Evolutionary conservation across 2,888 invertebrate genomes (phyloP).

Genomic region (Euzetes globulus): DNA sequence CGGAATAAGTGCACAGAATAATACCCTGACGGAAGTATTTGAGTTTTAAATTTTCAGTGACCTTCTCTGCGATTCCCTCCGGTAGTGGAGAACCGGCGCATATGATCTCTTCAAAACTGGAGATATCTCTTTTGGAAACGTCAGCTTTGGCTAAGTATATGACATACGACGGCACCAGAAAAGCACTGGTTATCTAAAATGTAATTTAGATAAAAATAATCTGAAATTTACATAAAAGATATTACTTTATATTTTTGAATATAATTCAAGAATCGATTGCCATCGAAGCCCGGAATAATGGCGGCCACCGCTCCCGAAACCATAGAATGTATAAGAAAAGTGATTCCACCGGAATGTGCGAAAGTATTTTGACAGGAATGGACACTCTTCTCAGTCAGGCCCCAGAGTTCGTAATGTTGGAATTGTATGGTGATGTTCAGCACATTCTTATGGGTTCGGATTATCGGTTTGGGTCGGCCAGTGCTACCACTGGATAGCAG

Average conservation of each 20-base stretch:
- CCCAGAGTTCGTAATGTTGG: conserved; percentile 14
- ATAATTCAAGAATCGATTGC: conserved; percentile 6
- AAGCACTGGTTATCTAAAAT: conserved; percentile 17
- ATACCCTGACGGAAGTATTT: conserved; percentile 21
- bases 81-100: conserved; percentile 19
- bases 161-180: conserved; percentile 24
- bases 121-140: neutral
- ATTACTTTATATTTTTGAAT: conserved; percentile 20
- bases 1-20: neutral
- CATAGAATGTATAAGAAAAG: neutral
- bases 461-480: conserved; percentile 13
- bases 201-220: neutral
- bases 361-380: conserved; percentile 23
- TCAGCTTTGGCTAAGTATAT: conserved; percentile 1
- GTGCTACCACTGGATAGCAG: conserved; percentile 5
- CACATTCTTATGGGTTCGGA: conserved; percentile 1
- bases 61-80: conserved; percentile 1
- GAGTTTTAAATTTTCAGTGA: neutral
- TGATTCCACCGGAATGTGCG: conserved; percentile 10
- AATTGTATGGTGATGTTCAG: neutral
- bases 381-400: conserved; percentile 9
- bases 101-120: neutral
- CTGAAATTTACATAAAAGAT: neutral
- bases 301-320: conserved; percentile 16
- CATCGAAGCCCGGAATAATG: neutral